phyloP scores from a whole-genome alignment of 92 coral and sea anemone species.

The Heliopora coerulea region DNA sequence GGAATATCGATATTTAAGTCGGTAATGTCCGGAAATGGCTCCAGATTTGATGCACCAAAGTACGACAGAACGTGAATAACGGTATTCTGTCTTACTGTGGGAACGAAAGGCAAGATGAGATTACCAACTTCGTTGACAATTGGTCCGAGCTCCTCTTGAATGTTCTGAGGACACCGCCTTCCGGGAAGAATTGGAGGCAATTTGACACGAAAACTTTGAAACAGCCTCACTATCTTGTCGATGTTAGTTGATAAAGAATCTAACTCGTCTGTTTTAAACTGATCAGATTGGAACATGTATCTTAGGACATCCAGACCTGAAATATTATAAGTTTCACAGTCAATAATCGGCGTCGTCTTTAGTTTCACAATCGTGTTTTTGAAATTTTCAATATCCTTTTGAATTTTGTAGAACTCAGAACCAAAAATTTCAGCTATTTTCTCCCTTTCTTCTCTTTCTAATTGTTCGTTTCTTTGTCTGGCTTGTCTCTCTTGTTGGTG shows the following conservation, averaged over 20 bases:
- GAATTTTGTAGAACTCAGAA: conserved; percentile 13
- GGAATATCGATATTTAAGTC: not conserved
- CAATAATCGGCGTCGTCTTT: not conserved
- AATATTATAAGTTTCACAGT: not conserved
- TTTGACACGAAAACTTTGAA: conserved; percentile 32
- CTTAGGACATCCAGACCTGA: conserved; percentile 47
- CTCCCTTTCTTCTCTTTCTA: not conserved
- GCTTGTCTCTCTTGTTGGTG: not conserved
- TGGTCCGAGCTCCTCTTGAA: conserved; percentile 26
- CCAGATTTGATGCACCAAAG: conserved; percentile 6
- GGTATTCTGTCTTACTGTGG: conserved; percentile 4
- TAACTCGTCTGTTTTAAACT: not conserved
- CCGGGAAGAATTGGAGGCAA: conserved; percentile 23
- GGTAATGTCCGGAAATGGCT: not conserved
- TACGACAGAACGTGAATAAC: conserved; percentile 33
- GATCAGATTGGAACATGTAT: conserved; percentile 33
- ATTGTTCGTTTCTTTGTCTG: not conserved
- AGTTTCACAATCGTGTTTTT: not conserved
- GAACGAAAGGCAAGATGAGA: conserved; percentile 32
- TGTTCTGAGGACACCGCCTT: conserved; percentile 29
- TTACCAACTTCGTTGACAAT: conserved; percentile 35
- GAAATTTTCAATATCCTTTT: not conserved
- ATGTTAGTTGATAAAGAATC: not conserved
- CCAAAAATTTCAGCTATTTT: conserved; percentile 27
- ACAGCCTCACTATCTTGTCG: conserved; percentile 12